Evolutionary conservation across 2,797 vertebrate species (phyloP), one percentile per base, ranked within the genome.

Genomic region (Gila robusta): DNA sequence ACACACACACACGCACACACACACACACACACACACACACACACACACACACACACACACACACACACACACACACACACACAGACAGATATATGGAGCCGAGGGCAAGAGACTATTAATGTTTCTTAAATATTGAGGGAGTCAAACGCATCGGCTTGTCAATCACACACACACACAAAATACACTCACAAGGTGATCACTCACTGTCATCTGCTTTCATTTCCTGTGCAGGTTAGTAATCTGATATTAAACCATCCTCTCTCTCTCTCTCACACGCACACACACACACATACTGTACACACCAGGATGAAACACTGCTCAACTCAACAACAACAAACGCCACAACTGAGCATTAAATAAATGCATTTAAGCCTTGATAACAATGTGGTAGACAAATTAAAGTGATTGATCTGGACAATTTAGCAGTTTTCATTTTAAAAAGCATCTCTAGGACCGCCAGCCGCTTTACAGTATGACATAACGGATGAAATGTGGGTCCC

Each of bases 201-300:
- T 94, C 93, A 94, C 89, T 92, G 92, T 93, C 91, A 80, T 91
- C 91, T 89, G 91, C 92, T 94, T 93, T 93, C 85, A 94, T 94
- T 94, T 95, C 94, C 93, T 92, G 91, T 87, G 89, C 84, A 93
- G 94, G 81, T 73, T 81, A 86, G 66, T 81, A 85, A 89, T 90
- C 84, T 84, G 67, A 90, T 89, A 89, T 87, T 80, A 87, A 84
- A 90, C 83, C 94, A 93, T 86, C 87, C 85, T 49, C 47, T 69
- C 77, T 26, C 70, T 71, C 64, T 35, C 44, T 39, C 32, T 32
- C 32, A 32, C 32, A 32, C 32, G 2, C 32, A 32, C 32, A 32
- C 32, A 32, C 32, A 28, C 56, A 2, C 59, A 16, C 69, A 59
- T 32, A 32, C 32, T 32, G 32, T 32, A 47, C 19, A 32, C 62